phyloP scores from a whole-genome alignment of 2,797 vertebrate species.

The Holocentrus rufus region DNA sequence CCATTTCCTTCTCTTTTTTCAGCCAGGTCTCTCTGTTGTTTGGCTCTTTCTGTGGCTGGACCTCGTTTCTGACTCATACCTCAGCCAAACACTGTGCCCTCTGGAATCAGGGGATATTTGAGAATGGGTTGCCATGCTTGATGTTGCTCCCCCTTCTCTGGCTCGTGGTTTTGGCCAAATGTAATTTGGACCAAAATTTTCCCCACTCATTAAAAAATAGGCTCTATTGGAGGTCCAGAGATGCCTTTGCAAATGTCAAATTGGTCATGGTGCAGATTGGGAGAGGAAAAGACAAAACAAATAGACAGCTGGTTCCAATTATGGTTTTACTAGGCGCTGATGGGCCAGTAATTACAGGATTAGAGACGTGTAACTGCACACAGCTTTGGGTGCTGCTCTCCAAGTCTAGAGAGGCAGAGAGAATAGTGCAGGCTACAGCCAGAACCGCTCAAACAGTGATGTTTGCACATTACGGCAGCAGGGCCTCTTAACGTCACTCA shows the following conservation, averaged over 20 bases:
- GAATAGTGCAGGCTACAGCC: conserved; percentile 54
- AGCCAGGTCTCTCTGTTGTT: conserved; percentile 31
- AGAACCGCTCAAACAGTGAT: conserved; percentile 71
- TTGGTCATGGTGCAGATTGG: conserved; percentile 72
- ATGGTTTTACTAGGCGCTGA: conserved; percentile 83
- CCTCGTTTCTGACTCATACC: conserved; percentile 40
- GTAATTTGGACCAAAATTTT: conserved; percentile 59
- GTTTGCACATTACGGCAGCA: conserved; percentile 73
- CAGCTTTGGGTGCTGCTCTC: conserved; percentile 77
- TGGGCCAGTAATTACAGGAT: conserved; percentile 84
- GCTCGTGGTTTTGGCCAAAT: conserved; percentile 53
- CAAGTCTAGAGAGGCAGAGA: conserved; percentile 71
- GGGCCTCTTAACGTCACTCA: conserved; percentile 51
- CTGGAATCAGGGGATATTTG: conserved; percentile 59
- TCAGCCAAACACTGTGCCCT: conserved; percentile 33
- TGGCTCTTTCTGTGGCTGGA: conserved; percentile 41
- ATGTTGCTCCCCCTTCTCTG: conserved; percentile 30
- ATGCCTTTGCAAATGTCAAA: conserved; percentile 76
- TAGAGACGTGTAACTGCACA: conserved; percentile 80
- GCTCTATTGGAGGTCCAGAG: conserved; percentile 66
- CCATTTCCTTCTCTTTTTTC: conserved; percentile 33
- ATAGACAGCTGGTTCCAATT: conserved; percentile 83
- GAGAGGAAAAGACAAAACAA: conserved; percentile 77
- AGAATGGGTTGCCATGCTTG: conserved; percentile 38
- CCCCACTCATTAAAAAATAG: conserved; percentile 36